Evolutionary conservation across 2,888 invertebrate species (phyloP), one percentile per base, ranked within the genome.

Genomic region (Drosophila nr. perissopoda): DNA sequence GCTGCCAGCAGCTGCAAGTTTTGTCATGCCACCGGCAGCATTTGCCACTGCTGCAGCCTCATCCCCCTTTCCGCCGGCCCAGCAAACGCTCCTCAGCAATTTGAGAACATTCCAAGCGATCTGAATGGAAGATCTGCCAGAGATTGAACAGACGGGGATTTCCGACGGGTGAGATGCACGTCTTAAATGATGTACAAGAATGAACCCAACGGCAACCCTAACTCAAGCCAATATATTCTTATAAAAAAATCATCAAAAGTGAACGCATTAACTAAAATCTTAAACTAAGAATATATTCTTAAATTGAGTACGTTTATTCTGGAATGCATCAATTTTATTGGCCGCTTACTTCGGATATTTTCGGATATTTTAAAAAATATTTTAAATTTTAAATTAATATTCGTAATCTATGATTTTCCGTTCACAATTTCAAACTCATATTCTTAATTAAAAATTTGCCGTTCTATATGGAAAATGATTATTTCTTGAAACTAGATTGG

Each of bases 61-160:
- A 38, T 38, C 78, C 49, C 33, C 70, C 76, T 83, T 84, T 80
- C 88, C 91, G 74, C 90, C 91, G 61, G 76, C 91, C 10, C 92
- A 91, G 68, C 92, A 92, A 74, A 78, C 83, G 36, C 73, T 92
- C 21, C 74, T 91, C 16, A 83, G 88, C 63, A 91, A 91, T 60
- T 71, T 92, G 59, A 82, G 91, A 65, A 84, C 86, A 69, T 92
- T 86, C 66, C 91, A 69, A 84, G 49, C 40, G 13, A 38, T 29
- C 0, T 29, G 18, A 51, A 21, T 8, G 38, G 13, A 18, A 49
- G 40, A 57, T 38, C 38, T 38, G 13, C n/a, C 11, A 38, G 6
- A 16, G 25, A 54, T 33, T 34, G 16, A 33, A 2, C 11, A 2
- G 13, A 48, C 25, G 21, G 21, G 21, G 13, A 21, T 46, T 46